Conservation (phyloP, 2,888 invertebrate species). For the Hololepta plana region DNA sequence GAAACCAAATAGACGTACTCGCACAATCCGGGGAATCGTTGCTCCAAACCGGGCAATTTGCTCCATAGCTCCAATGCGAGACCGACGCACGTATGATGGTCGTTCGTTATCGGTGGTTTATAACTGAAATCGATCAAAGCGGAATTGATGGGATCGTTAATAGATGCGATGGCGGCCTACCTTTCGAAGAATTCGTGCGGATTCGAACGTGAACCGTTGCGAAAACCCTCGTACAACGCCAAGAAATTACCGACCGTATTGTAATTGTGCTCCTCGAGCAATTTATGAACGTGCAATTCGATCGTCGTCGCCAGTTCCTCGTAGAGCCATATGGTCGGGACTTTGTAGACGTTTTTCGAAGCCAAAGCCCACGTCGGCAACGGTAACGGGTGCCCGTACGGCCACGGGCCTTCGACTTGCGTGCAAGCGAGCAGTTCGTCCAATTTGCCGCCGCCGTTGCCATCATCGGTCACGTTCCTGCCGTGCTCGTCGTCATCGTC, state of each 20-base stretch:
- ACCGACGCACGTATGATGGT: constrained; percentile 79
- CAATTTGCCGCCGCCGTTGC: too few relatives aligned
- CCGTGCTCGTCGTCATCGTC: constrained; percentile 7
- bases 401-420: constrained; percentile 40
- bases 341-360: constrained; percentile 29
- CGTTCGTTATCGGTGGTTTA: constrained; percentile 55
- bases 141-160: not conserved
- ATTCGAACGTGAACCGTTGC: constrained; percentile 40
- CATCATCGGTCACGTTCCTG: not conserved
- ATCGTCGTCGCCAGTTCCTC: constrained; percentile 64
- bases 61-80: constrained; percentile 63
- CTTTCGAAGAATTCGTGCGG: constrained; percentile 55
- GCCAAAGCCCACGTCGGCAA: constrained; percentile 52
- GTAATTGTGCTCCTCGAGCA: constrained; percentile 72
- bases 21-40: constrained; percentile 48
- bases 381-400: constrained; percentile 51
- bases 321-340: constrained; percentile 42
- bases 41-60: constrained; percentile 39
- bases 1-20: constrained; percentile 57
- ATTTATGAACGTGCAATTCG: constrained; percentile 60
- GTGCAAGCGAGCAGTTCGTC: constrained; percentile 17
- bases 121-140: constrained; percentile 29
- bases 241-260: constrained; percentile 79
- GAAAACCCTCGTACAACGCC: constrained; percentile 43
- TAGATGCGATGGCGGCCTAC: constrained; percentile 15